phyloP scores from a whole-genome alignment of 2,888 invertebrate species.

The Phengaris arion region DNA sequence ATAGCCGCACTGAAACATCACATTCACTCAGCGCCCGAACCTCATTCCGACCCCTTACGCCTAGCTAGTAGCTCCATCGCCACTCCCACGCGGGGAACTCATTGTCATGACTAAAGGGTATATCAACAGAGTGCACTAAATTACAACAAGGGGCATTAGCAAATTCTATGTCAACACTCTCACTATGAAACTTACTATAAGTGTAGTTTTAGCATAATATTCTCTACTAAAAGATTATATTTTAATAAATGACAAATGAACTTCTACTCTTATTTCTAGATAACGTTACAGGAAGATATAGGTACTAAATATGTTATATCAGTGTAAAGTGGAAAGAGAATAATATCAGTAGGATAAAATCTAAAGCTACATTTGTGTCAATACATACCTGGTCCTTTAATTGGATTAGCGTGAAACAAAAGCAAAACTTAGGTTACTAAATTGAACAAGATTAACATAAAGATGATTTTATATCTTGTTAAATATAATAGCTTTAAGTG shows the following conservation, averaged over 20 bases:
- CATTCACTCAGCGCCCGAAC: constrained; percentile 70
- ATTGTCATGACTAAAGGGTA: constrained; percentile 17
- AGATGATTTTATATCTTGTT: neutral
- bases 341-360: constrained; percentile 28
- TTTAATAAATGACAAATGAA: constrained; percentile 15
- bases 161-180: constrained; percentile 34
- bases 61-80: neutral
- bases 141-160: constrained; percentile 36
- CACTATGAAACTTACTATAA: constrained; percentile 29
- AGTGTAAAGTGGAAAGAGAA: neutral
- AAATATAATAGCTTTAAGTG: neutral
- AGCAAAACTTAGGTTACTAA: constrained; percentile 32
- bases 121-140: constrained; percentile 30
- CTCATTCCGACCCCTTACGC: constrained; percentile 29
- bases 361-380: constrained; percentile 29
- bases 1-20: constrained; percentile 92
- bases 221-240: constrained; percentile 18
- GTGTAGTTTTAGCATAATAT: constrained; percentile 25
- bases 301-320: constrained; percentile 21
- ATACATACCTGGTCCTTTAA: constrained; percentile 71
- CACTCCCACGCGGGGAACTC: neutral
- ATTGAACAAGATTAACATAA: neutral
- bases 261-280: constrained; percentile 23
- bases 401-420: constrained; percentile 61
- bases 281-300: constrained; percentile 6